A percentile compares a stretch with the other conserved stretches of the same genome.
These are phyloP conservation scores for Xiphias gladius DNA, from an alignment of 2,113 vertebrate genomes.

Conservation along the genomic window DNA sequence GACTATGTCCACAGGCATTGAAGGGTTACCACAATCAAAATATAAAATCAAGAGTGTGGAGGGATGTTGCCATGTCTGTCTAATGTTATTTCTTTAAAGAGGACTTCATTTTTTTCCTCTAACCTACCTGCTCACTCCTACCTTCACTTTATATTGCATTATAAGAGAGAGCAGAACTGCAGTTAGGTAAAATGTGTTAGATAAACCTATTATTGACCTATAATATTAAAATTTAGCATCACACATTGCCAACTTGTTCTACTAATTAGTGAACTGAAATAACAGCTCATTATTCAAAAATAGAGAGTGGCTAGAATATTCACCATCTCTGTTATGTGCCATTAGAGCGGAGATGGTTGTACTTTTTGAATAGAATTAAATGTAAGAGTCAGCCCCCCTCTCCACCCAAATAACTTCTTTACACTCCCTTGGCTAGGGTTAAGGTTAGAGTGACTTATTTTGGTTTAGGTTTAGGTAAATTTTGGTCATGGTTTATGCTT, in stretches of 20 bases:
- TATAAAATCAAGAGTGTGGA: no score
- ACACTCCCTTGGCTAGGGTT: background rate
- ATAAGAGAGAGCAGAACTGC: background rate
- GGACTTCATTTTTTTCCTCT: background rate
- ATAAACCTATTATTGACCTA: background rate
- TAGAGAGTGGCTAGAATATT: background rate
- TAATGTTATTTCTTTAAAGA: background rate
- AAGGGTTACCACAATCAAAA: no score
- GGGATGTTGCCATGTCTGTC: no score
- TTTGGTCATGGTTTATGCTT: background rate
- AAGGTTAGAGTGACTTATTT: background rate
- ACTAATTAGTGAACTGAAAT: background rate
- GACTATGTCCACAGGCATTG: no score
- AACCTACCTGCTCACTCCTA: background rate
- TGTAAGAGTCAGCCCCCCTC: background rate
- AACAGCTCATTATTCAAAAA: no score
- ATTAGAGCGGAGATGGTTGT: background rate
- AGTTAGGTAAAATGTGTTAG: background rate
- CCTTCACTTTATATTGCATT: background rate
- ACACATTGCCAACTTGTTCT: no score
- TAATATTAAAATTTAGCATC: background rate
- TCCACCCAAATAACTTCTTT: no score
- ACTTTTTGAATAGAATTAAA: background rate
- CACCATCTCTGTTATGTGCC: background rate
- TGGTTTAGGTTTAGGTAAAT: background rate